Conservation (phyloP, 2,888 invertebrate species). For the Ypsolopha scabrella region DNA sequence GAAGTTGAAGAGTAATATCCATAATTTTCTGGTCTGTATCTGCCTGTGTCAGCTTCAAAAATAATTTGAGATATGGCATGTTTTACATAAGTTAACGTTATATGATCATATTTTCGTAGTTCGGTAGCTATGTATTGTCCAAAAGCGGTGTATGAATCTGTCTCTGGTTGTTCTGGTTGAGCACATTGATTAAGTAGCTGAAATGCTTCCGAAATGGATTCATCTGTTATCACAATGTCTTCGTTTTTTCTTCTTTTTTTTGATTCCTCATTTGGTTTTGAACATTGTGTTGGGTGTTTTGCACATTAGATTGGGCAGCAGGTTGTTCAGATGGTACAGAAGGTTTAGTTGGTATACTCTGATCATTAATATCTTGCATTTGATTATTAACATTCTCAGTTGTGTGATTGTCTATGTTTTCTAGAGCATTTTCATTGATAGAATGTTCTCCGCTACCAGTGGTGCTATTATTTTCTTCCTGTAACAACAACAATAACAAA, state of each 20-base stretch:
- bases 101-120: slow-evolving; percentile 6
- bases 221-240: slow-evolving; percentile 3
- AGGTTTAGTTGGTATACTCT: slow-evolving; percentile 7
- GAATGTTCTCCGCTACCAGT: not conserved
- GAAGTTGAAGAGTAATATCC: no score
- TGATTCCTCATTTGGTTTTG: no score
- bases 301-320: not conserved
- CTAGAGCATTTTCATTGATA: slow-evolving; percentile 6
- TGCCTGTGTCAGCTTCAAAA: slow-evolving; percentile 6
- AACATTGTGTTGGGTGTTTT: no score
- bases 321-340: slow-evolving; percentile 8
- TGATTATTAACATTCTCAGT: slow-evolving; percentile 6
- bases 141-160: slow-evolving; percentile 4
- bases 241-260: slow-evolving; percentile 3
- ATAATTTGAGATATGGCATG: slow-evolving; percentile 7
- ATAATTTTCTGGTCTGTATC: not conserved
- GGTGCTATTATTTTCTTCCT: not conserved
- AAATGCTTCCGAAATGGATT: slow-evolving; percentile 7
- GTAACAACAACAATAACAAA: no score
- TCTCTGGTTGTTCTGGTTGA: no score
- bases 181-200: no score
- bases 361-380: slow-evolving; percentile 9
- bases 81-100: slow-evolving; percentile 6
- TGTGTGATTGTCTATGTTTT: slow-evolving; percentile 9
- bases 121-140: slow-evolving; percentile 3